Evolutionary conservation across 1,140 invertebrate genomes (phyloP), one percentile per base, ranked within the genome.

Genomic region (Dinoponera quadriceps): DNA sequence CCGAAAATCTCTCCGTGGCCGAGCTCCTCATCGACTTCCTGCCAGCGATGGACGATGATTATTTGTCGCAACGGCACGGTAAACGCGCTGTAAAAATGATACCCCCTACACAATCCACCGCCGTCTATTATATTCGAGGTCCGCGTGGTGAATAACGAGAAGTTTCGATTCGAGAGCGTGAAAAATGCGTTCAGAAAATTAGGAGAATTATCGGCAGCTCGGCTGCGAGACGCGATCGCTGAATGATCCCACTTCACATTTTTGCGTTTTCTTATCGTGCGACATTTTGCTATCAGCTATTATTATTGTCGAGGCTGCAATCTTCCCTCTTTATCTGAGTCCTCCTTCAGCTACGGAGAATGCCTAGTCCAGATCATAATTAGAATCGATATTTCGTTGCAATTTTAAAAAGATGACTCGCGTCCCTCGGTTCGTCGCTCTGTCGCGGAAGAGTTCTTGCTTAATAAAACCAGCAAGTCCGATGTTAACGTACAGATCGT

Each of bases 1-100:
- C 86, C 84, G 81, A 89, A 89, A 89, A 89, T 89, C 88, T 89
- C 84, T 84, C 57, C 65, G 82, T 81, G 81, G 69, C 75, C 83
- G 80, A 83, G 59, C 85, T 85, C 80, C 80, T 89, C 88, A 82
- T 63, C 81, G 71, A 71, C 82, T 85, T 89, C 88, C 85, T 88
- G 88, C 72, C 74, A 5, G 68, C 54, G 63, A 82, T 60, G 88
- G 82, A 88, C 82, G 80, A 71, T 59, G 84, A 86, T 78, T 88
- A 84, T 85, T 90, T 84, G 81, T 86, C 84, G 85, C 77, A 87
- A 81, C 65, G 55, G 20, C 55, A 65, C 44, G 66, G 82, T 74
- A 80, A 75, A 87, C 63, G 82, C 62, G 49, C 22, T 63, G 27
- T 49, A 54, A 60, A 55, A 75, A 51, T 80, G 65, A 69, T 54